phyloP scores from a whole-genome alignment of 37 sponge, comb jelly and placozoan species.

The Geodia barretti region DNA sequence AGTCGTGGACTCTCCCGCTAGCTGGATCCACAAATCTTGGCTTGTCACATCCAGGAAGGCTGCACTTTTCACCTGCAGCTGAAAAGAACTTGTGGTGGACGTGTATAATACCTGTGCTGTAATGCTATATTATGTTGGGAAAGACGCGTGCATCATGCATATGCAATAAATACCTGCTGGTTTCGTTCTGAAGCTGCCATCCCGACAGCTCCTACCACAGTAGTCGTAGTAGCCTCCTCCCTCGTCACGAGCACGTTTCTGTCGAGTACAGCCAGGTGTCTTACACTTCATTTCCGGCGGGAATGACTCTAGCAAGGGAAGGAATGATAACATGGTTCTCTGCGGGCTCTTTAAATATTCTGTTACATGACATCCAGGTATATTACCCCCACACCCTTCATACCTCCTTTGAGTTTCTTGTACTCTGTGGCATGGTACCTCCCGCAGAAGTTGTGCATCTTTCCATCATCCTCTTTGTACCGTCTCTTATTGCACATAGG shows the following conservation, averaged over 20 bases:
- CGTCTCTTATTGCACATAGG: slow-evolving; percentile 1
- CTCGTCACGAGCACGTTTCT: background rate
- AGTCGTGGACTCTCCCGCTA: slow-evolving; percentile 51
- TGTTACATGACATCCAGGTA: background rate
- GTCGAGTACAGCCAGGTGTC: slow-evolving; percentile 20
- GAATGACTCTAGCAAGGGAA: background rate
- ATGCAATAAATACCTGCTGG: background rate
- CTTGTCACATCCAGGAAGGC: slow-evolving; percentile 45
- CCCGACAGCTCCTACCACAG: slow-evolving; percentile 26
- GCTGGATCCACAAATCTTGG: slow-evolving; percentile 43
- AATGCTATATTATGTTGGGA: background rate
- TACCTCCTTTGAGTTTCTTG: background rate
- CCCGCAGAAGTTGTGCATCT: slow-evolving; percentile 57
- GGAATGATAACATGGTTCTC: background rate
- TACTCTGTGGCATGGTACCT: slow-evolving; percentile 32
- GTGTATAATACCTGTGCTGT: background rate
- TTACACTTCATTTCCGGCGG: slow-evolving; percentile 11
- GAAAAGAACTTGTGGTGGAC: background rate
- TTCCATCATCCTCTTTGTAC: slow-evolving; percentile 9
- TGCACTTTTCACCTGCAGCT: slow-evolving; percentile 39
- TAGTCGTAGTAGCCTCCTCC: slow-evolving; percentile 40
- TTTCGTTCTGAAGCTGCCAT: background rate
- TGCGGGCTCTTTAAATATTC: background rate
- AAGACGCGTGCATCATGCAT: background rate
- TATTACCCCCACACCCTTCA: background rate